These are phyloP conservation scores for Panthera leo DNA, from an alignment of 2,113 vertebrate genomes.

Conservation along the genomic window DNA sequence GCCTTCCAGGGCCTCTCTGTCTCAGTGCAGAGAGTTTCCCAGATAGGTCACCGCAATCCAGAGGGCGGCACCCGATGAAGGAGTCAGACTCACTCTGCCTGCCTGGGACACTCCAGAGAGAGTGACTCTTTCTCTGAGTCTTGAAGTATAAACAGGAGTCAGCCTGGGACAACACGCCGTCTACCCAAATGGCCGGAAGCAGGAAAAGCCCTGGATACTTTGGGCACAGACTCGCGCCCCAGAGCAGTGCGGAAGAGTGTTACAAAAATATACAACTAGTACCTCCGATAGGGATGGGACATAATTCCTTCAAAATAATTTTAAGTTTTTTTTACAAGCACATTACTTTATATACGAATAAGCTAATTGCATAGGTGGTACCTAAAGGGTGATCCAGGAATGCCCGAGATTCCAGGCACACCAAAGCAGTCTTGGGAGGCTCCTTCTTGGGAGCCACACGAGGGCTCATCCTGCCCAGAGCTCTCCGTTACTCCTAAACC, in stretches of 20 bases:
- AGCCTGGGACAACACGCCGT: not conserved
- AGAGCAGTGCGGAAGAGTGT: not conserved
- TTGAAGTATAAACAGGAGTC: not conserved
- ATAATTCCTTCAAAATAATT: not conserved
- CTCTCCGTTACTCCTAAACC: not conserved
- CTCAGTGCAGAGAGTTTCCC: not conserved
- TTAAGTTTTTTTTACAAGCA: not conserved
- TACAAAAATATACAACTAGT: not conserved
- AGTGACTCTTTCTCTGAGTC: not conserved
- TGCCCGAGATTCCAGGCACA: not conserved
- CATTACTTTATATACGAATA: conserved; percentile 17
- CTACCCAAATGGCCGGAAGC: not conserved
- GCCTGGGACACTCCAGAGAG: not conserved
- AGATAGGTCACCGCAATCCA: not conserved
- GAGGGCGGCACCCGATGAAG: not conserved
- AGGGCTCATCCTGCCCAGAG: not conserved
- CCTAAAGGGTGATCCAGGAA: not conserved
- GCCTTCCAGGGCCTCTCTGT: not conserved
- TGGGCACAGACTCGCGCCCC: not conserved
- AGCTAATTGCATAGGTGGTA: not conserved
- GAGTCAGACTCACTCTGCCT: not conserved
- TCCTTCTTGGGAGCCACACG: not conserved
- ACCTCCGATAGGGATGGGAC: not conserved
- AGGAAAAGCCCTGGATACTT: not conserved
- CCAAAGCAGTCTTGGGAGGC: not conserved